Percentiles rank a stretch among this genome's conserved stretches.
phyloP scores from a whole-genome alignment of 2,113 vertebrate genomes.

The Calyptomena viridis region DNA sequence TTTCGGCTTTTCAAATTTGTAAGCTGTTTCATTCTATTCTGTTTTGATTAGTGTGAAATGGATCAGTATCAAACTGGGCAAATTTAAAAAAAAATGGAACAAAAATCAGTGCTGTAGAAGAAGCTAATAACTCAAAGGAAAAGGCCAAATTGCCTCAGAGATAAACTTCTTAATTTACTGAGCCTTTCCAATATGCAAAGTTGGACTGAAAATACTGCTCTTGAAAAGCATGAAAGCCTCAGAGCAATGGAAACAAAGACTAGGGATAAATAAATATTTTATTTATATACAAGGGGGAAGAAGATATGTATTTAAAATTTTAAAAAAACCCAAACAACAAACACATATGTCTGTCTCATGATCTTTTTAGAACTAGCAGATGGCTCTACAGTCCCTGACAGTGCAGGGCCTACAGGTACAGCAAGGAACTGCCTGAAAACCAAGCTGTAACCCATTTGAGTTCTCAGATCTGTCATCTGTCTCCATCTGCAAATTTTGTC shows the following conservation, averaged over 20 bases:
- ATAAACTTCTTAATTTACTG: neutral
- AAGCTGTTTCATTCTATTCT: neutral
- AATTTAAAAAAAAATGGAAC: neutral
- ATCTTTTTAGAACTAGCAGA: neutral
- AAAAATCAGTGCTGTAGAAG: neutral
- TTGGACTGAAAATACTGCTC: neutral
- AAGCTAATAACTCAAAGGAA: neutral
- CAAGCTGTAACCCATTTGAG: neutral
- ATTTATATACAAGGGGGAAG: neutral
- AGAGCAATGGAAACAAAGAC: neutral
- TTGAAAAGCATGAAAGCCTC: neutral
- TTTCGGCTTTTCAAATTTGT: neutral
- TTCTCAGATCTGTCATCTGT: neutral
- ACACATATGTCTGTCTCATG: neutral
- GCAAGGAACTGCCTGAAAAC: neutral
- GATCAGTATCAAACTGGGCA: neutral
- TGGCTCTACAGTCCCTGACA: neutral
- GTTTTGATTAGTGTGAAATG: neutral
- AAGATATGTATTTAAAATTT: neutral
- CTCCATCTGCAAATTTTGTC: neutral
- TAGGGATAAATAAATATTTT: neutral
- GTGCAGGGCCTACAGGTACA: neutral
- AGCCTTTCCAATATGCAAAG: neutral
- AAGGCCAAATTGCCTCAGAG: neutral
- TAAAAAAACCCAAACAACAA: too few species aligned